Base-by-base conservation (phyloP, 1,140 invertebrate species). In the Brachionus rubens region DNA sequence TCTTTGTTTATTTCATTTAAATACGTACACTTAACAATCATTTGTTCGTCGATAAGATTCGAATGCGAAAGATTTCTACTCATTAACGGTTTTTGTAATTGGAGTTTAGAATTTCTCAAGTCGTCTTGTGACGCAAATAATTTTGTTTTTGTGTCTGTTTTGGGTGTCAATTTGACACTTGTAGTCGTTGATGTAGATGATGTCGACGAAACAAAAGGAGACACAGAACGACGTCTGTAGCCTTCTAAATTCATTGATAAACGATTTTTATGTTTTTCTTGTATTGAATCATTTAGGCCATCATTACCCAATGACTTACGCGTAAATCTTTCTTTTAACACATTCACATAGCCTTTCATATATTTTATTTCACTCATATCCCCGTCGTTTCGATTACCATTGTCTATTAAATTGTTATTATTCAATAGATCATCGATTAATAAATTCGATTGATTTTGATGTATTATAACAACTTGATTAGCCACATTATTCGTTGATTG, bases 1-100 rank as follows among this genome's bases (percentile, higher is more conserved):
- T 72, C 68, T 16, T 72, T 47, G 46, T 72, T 72, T 26, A 72
- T 72, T 72, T 72, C 68, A 30, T 72, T 72, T 50, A 50, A 72
- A 72, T 72, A 72, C 19, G 68, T 72, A 36, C 68, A 72, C 24
- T 72, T 72, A 14, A 72, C 19, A 50, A 72, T 50, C 7, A 16
- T 14, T 33, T 47, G 65, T 9, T 47, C 41, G 65, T 70, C 65
- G 3, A 70, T n/a, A 4, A 47, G 41, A 50, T 50, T 72, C 12
- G 50, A 40, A 30, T 72, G 68, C 6, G 68, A 50, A 10, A 72
- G 33, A 16, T 54, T 72, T 54, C 19, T 47, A 14, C 16, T 50
- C 12, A 56, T 56, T 14, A 19, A 26, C 3, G 28, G 28, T 16
- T 40, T 72, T 52, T 70, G 26, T 43, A 16, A 7, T 28, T 33